Evolutionary conservation across 2,113 vertebrate species (phyloP), one percentile per base, ranked within the genome.

Genomic region (Caranx melampygus): DNA sequence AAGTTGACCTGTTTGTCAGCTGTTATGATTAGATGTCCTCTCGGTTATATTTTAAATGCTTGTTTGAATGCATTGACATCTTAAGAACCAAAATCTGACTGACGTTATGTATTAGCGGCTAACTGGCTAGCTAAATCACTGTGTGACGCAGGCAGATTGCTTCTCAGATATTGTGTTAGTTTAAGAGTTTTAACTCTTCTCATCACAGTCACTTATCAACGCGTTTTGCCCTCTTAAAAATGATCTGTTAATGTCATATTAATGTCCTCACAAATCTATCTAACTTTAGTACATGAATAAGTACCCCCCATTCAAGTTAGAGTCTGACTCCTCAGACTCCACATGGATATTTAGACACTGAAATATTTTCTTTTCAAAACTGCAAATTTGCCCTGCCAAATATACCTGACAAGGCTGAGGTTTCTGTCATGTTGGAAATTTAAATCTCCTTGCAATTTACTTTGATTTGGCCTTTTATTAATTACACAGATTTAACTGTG

Each of bases 101-200:
- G 9, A 40, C 1, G 37, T 34, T 37, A 20, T 18, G 6, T 45
- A 3, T 44, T 11, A 52, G 37, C 69, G 0, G 12, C 12, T 60
- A 68, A 37, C 69, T 47, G 4, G 45, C 16, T 34, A 49, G 64
- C 52, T 78, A 54, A 81, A 4, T 10, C 26, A 3, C 3, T 59
- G 4, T 59, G 60, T 89, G 86, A 87, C 88, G 84, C 84, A 86
- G 72, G 8, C 21, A n/a, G 7, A 47, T 26, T 6, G 10, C 20
- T 9, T 15, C 1, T 34, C 2, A 51, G 2, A 35, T 61, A 51
- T 15, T 5, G 16, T 31, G n/a, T 11, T 58, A 18, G 57, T 12
- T 10, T 20, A 18, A 3, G 3, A 12, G 45, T 35, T 31, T 61
- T 3, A 9, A 45, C 35, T 44, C 12, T 14, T 57, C 10, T 20